Percentiles rank a stretch among this genome's conserved stretches.
These are phyloP conservation scores for Cremastobaeus sp. DNA, from an alignment of 2,888 invertebrate species.

Conservation along the genomic window DNA sequence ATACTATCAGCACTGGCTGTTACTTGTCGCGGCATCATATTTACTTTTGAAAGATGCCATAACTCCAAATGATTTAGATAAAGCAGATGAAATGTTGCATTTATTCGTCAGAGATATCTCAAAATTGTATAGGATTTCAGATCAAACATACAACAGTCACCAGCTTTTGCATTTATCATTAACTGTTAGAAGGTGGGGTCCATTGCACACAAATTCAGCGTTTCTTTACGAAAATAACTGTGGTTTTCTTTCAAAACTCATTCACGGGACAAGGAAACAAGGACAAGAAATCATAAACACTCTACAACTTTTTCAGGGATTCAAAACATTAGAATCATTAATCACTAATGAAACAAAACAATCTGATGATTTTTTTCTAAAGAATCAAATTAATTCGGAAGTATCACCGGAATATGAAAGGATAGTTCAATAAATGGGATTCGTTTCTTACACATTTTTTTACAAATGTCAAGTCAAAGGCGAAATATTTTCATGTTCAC, in stretches of 20 bases:
- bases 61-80: conserved; percentile 42
- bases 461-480: too few relatives aligned
- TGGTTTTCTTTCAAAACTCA: not conserved
- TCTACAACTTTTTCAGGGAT: not conserved
- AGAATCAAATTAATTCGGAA: too few relatives aligned
- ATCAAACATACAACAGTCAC: conserved; percentile 62
- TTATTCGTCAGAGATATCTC: conserved; percentile 57
- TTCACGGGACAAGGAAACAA: conserved; percentile 5
- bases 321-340: too few relatives aligned
- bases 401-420: too few relatives aligned
- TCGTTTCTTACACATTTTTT: too few relatives aligned
- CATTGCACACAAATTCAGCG: too few relatives aligned
- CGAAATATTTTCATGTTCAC: too few relatives aligned
- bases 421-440: too few relatives aligned
- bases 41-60: conserved; percentile 54
- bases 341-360: too few relatives aligned
- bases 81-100: conserved; percentile 46
- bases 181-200: too few relatives aligned
- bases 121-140: conserved; percentile 49
- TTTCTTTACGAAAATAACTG: too few relatives aligned
- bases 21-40: conserved; percentile 46
- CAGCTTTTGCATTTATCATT: conserved; percentile 27
- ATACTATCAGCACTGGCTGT: not conserved
- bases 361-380: too few relatives aligned
- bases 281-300: not conserved